These are phyloP conservation scores for Phocides pigmalion DNA, from an alignment of 1,140 invertebrate species.

Conservation along the genomic window DNA sequence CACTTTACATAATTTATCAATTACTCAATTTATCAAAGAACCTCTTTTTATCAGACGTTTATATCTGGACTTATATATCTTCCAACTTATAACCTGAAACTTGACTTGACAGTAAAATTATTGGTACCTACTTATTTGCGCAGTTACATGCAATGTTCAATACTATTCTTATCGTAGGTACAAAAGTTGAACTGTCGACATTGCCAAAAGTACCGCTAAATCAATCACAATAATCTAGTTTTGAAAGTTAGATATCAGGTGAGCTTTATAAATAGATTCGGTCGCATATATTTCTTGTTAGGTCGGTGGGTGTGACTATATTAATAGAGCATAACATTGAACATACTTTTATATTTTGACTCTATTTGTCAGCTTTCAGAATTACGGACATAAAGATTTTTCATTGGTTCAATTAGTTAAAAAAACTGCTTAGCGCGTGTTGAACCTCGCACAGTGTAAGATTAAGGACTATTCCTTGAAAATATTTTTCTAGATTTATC, in stretches of 20 bases:
- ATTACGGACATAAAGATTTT: constrained; percentile 1
- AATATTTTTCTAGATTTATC: too few relatives aligned
- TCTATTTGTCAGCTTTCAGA: constrained; percentile 12
- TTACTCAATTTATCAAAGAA: too few relatives aligned
- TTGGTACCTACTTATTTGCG: neutral
- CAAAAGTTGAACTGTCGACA: constrained; percentile 22
- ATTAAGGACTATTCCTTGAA: too few relatives aligned
- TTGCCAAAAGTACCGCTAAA: constrained; percentile 29
- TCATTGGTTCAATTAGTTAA: neutral
- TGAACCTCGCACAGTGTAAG: too few relatives aligned
- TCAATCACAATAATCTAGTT: constrained; percentile 24
- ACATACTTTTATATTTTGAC: constrained; percentile 2
- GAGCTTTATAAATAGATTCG: constrained; percentile 11
- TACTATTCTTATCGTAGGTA: constrained; percentile 21
- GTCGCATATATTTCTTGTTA: constrained; percentile 12
- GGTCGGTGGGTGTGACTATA: constrained; percentile 14
- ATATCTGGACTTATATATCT: constrained; percentile 1
- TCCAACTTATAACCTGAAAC: neutral
- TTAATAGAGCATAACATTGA: constrained; percentile 3
- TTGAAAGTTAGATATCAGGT: constrained; percentile 18
- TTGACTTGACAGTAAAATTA: neutral
- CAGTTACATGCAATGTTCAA: constrained; percentile 22
- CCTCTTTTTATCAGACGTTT: neutral
- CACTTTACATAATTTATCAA: too few relatives aligned
- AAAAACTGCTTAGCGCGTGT: neutral